These are phyloP conservation scores for Sebastes cheni DNA, from an alignment of 2,797 vertebrate species.

Conservation along the genomic window DNA sequence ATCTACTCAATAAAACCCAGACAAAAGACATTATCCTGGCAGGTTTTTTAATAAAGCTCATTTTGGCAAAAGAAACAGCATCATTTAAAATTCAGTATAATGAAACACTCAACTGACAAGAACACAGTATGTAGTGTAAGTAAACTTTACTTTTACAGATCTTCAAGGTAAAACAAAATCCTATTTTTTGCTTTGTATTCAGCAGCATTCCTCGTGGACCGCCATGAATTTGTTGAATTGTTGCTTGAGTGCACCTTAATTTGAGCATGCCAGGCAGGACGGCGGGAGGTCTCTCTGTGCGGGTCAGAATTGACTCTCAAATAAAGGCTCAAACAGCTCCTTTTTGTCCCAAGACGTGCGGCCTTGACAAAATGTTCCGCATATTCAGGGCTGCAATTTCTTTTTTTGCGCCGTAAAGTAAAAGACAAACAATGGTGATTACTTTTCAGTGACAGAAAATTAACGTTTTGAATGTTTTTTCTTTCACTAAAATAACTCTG, in stretches of 20 bases:
- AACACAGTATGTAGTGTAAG: background rate
- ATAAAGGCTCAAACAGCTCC: conserved; percentile 32
- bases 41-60: background rate
- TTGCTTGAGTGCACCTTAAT: conserved; percentile 63
- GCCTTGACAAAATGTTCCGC: conserved; percentile 47
- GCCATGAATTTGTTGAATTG: conserved; percentile 50
- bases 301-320: conserved; percentile 36
- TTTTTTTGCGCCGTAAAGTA: conserved; percentile 10
- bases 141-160: conserved; percentile 10
- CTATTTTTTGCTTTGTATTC: background rate
- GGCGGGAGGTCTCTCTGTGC: conserved; percentile 29
- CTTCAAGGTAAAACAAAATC: conserved; percentile 49
- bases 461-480: conserved; percentile 17
- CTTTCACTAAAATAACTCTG: conserved; percentile 15
- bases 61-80: background rate
- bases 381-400: conserved; percentile 48
- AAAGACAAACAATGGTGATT: conserved; percentile 50
- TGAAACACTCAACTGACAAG: background rate
- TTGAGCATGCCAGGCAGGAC: conserved; percentile 22
- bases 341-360: conserved; percentile 43
- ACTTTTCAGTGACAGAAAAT: conserved; percentile 45
- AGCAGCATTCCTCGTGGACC: conserved; percentile 27
- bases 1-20: background rate
- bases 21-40: background rate
- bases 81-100: background rate